These are phyloP conservation scores for Xylophagus ater DNA, from an alignment of 2,888 invertebrate genomes.

Conservation along the genomic window DNA sequence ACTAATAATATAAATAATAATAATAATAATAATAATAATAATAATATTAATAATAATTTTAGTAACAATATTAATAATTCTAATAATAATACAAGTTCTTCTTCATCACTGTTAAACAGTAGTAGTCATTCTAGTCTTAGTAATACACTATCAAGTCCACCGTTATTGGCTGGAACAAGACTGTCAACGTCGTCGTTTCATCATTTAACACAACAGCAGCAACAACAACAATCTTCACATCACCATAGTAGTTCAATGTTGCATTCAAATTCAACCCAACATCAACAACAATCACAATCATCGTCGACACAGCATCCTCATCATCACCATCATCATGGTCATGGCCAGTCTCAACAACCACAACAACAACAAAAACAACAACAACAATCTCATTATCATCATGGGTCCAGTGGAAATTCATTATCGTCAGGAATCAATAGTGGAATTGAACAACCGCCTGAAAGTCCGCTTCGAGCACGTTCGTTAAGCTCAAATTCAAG, in stretches of 20 bases:
- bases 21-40: constrained; percentile 20
- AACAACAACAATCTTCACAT: constrained; percentile 14
- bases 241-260: constrained; percentile 19
- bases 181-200: constrained; percentile 19
- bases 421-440: constrained; percentile 40
- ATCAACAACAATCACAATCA: constrained; percentile 13
- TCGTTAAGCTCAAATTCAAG: constrained; percentile 65
- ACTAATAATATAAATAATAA: constrained; percentile 18
- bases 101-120: constrained; percentile 26
- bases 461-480: constrained; percentile 55
- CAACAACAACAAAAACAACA: constrained; percentile 39
- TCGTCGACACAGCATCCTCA: constrained; percentile 25
- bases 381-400: constrained; percentile 38
- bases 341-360: constrained; percentile 9
- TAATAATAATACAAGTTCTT: constrained; percentile 21
- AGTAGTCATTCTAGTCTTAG: constrained; percentile 37
- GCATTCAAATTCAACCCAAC: no score
- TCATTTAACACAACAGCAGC: constrained; percentile 7
- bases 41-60: constrained; percentile 23
- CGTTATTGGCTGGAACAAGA: constrained; percentile 16
- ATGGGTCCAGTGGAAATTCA: constrained; percentile 16
- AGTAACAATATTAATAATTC: constrained; percentile 22
- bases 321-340: constrained; percentile 21
- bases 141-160: constrained; percentile 27
- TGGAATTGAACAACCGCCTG: constrained; percentile 46